Evolutionary conservation across 2,797 vertebrate species (phyloP), one percentile per base, ranked within the genome.

Genomic region (Benthosema pterotum): DNA sequence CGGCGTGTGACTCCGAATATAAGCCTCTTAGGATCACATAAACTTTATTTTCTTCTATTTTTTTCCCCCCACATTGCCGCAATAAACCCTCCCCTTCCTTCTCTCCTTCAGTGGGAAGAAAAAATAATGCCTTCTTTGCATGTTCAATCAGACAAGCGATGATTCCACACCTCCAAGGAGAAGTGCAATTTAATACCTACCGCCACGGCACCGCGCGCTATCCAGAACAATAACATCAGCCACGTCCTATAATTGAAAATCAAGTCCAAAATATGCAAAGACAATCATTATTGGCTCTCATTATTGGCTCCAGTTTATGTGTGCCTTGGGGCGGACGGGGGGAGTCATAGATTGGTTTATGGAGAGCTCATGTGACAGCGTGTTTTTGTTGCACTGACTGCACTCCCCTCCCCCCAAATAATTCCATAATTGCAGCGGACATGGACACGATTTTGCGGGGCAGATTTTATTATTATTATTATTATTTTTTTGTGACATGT

Each of bases 281-380:
- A 82, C 75, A 77, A 79, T 84, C 78, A 80, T 87, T 83, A 84
- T 74, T 60, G 74, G 67, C 64, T 84, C 72, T 80, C 73, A 77
- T 85, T 85, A 83, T 79, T 74, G 65, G 73, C 84, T 81, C 72
- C 82, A 87, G 83, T 83, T 86, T 85, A 73, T 81, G 76, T 77
- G n/a, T 72, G 62, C 77, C 69, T 54, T 67, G 54, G 75, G 80
- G n/a, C n/a, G 72, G 72, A 73, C 15, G 17, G 42, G 71, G 65
- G 11, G 77, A 82, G 82, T 79, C 83, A 81, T 79, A 64, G 67
- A 78, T 72, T 48, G 61, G 60, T 69, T 51, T 46, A 67, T 68
- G 62, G 60, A 63, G 52, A 67, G 53, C 65, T 0, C 42, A 69
- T 52, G 66, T 72, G n/a, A n/a, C n/a, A n/a, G 67, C 79, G 3